phyloP scores from a whole-genome alignment of 1,140 invertebrate genomes.

The Vanessa tameamea region DNA sequence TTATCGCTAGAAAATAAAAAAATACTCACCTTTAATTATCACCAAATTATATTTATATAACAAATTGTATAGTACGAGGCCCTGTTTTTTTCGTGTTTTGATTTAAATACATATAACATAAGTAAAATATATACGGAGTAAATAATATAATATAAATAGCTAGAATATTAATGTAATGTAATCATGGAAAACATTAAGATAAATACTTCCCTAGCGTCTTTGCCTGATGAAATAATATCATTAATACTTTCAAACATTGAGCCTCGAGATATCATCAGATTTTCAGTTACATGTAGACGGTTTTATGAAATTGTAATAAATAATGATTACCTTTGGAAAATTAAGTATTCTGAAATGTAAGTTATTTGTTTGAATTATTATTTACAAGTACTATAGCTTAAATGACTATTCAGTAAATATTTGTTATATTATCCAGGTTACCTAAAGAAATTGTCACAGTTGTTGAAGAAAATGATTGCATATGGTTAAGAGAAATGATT shows the following conservation, averaged over 20 bases:
- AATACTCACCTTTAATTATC: no score
- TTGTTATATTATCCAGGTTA: constrained; percentile 33
- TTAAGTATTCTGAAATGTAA: constrained; percentile 49
- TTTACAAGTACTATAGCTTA: not conserved
- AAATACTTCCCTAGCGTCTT: constrained; percentile 23
- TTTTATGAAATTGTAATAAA: constrained; percentile 45
- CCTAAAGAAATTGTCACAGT: constrained; percentile 34
- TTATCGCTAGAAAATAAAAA: no score
- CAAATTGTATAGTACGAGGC: no score
- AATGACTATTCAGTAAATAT: not conserved
- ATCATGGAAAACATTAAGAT: not conserved
- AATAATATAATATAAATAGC: no score
- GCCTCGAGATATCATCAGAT: constrained; percentile 44
- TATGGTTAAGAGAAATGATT: constrained; percentile 44
- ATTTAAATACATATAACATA: no score
- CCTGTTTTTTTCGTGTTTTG: no score
- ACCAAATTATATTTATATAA: no score
- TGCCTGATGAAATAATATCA: constrained; percentile 52
- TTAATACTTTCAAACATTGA: constrained; percentile 46
- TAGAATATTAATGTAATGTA: no score
- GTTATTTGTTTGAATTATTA: constrained; percentile 22
- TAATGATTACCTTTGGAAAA: constrained; percentile 51
- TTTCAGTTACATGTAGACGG: constrained; percentile 49
- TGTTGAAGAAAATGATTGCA: constrained; percentile 35
- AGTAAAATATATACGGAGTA: no score